phyloP scores from a whole-genome alignment of 1,140 invertebrate genomes.

The Calycopis cecrops region DNA sequence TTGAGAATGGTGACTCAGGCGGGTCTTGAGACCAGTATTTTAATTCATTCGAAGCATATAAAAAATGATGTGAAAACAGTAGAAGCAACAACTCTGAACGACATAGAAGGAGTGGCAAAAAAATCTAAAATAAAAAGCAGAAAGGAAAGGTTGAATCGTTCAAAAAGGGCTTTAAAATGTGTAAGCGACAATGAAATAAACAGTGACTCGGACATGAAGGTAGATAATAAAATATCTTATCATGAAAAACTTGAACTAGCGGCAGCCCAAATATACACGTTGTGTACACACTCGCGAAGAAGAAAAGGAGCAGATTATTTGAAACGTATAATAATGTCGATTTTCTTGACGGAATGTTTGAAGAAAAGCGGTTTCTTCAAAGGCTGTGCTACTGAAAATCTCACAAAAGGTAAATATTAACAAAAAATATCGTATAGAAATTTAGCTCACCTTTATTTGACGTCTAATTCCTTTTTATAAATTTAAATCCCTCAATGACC shows the following conservation, averaged over 20 bases:
- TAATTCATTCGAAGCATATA: conserved; percentile 68
- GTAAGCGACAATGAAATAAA: conserved; percentile 40
- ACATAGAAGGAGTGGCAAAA: conserved; percentile 49
- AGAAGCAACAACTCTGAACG: conserved; percentile 45
- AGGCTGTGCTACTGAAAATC: conserved; percentile 35
- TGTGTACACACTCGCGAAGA: conserved; percentile 81
- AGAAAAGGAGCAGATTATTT: conserved; percentile 84
- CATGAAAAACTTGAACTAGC: conserved; percentile 50
- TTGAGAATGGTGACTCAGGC: conserved; percentile 84
- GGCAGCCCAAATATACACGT: conserved; percentile 75
- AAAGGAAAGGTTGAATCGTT: conserved; percentile 63
- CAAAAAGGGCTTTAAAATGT: conserved; percentile 45
- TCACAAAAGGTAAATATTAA: conserved; percentile 33
- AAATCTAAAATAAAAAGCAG: conserved; percentile 60
- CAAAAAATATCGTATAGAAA: background rate
- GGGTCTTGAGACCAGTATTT: conserved; percentile 71
- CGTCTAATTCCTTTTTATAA: too few species aligned
- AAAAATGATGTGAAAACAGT: conserved; percentile 48
- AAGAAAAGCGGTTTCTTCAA: conserved; percentile 79
- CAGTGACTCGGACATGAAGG: conserved; percentile 30
- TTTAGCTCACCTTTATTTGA: background rate
- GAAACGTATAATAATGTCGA: conserved; percentile 84
- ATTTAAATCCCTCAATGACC: too few species aligned
- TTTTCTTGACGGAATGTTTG: conserved; percentile 84
- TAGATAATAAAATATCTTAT: conserved; percentile 40